A percentile compares a stretch with the other conserved stretches of the same genome.
Conservation (phyloP, 2,888 invertebrate species). For the Standfussiana lucernea region DNA sequence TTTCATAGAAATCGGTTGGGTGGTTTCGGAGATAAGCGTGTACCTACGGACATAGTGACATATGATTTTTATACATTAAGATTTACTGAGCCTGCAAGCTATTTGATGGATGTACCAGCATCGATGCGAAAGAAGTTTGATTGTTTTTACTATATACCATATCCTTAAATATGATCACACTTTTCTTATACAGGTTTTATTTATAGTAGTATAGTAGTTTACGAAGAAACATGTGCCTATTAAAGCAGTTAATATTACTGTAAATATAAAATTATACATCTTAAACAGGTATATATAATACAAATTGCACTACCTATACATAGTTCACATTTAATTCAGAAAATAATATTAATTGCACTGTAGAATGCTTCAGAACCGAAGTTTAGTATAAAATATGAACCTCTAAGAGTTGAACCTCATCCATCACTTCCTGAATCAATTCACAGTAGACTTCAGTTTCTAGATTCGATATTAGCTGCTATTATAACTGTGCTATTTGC, state of each 20-base stretch:
- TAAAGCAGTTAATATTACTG: background rate
- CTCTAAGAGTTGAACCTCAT: background rate
- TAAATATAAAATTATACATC: constrained; percentile 18
- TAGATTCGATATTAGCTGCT: background rate
- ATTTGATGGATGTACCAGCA: background rate
- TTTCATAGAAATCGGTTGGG: too few relatives aligned
- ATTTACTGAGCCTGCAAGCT: background rate
- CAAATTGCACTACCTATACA: constrained; percentile 48
- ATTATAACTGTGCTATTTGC: background rate
- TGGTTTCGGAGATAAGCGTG: too few relatives aligned
- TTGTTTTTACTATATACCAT: background rate
- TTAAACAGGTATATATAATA: constrained; percentile 37
- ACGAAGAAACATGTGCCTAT: background rate
- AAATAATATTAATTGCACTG: constrained; percentile 18
- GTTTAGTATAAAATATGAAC: background rate
- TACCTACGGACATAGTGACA: too few relatives aligned
- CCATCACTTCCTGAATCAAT: background rate
- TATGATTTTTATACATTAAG: too few relatives aligned
- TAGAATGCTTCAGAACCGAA: constrained; percentile 20
- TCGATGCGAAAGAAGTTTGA: background rate
- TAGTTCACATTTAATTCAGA: background rate
- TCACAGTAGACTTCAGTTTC: background rate
- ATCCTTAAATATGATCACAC: background rate
- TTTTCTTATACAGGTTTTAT: background rate
- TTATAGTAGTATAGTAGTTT: background rate